Evolutionary conservation across 2,113 vertebrate species (phyloP).

Genomic region (Hystrix brachyura): DNA sequence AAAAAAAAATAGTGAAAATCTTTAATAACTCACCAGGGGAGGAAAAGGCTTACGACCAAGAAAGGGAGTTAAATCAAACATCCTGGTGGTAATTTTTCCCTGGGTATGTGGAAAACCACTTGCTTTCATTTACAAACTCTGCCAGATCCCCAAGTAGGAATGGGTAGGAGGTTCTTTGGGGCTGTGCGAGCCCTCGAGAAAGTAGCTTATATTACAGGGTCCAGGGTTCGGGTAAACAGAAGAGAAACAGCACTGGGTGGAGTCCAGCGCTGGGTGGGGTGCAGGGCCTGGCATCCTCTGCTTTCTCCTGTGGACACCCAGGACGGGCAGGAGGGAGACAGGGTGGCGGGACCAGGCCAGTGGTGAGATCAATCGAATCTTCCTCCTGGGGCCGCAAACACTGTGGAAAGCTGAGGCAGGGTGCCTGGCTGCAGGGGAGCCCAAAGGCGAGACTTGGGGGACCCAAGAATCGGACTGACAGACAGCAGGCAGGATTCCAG

Average conservation of each 20-base stretch:
- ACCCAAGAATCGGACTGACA: neutral
- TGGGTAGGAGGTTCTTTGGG: neutral
- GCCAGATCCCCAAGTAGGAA: neutral
- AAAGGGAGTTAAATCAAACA: neutral
- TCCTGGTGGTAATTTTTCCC: too few species aligned
- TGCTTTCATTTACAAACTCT: neutral
- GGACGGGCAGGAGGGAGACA: neutral
- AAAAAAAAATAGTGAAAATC: neutral
- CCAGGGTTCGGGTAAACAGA: neutral
- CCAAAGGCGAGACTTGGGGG: neutral
- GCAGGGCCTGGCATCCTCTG: neutral
- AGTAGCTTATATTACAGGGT: neutral
- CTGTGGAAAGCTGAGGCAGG: neutral
- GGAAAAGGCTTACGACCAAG: neutral
- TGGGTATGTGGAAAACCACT: neutral
- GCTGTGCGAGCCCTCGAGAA: neutral
- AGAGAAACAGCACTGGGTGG: neutral
- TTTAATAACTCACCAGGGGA: neutral
- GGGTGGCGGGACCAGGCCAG: rapidly evolving
- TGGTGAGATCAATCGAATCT: neutral
- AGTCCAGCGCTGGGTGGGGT: neutral
- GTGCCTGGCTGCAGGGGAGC: rapidly evolving
- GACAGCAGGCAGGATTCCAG: neutral
- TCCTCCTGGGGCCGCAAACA: neutral
- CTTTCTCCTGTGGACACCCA: neutral